Percentiles rank a stretch among this genome's conserved stretches.
Evolutionary conservation across 2,113 vertebrate species (phyloP).

Genomic region (zebrafish (Danio rerio)): GRCz12tu NC_133195.1:25220501-25221000

Average conservation of each 20-base stretch:
- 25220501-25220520: conserved; percentile 5
- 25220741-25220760: background rate
- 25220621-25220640: background rate
- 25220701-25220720: background rate
- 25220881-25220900: conserved; percentile 2
- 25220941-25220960: background rate
- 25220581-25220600: conserved; percentile 16
- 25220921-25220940: conserved; percentile 12
- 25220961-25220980: conserved; percentile 26
- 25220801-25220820: conserved; percentile 11
- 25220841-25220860: background rate
- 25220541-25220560: conserved; percentile 24
- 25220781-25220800: background rate
- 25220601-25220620: conserved; percentile 8
- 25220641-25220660: background rate
- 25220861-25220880: background rate
- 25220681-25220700: conserved; percentile 3
- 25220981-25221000: background rate
- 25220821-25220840: background rate
- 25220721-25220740: conserved; percentile 9
- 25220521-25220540: background rate
- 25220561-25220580: conserved; percentile 1
- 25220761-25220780: background rate
- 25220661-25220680: conserved; percentile 9
- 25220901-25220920: conserved; percentile 5